Evolutionary conservation across 37 sponge, comb jelly and placozoan genomes (phyloP), one percentile per base, ranked within the genome.

Genomic region (Hormiphora californensis): DNA sequence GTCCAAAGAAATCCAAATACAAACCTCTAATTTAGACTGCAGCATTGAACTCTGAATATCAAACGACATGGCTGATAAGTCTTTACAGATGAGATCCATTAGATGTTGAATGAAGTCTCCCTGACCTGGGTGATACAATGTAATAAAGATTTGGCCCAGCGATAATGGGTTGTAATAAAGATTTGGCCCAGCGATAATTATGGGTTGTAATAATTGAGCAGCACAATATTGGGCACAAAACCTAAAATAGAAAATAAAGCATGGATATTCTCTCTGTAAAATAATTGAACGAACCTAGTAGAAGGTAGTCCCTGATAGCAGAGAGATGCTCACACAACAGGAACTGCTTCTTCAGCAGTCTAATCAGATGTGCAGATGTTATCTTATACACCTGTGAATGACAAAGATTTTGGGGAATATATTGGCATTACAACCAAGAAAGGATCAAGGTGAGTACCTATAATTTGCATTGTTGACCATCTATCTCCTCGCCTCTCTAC

Each of bases 71-170:
- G 28, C 81, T 1, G 81, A 40, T 46, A 73, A 28, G 25, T 73
- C 81, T 40, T 73, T 73, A 40, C 81, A 73, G 34, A 98, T 89
- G 17, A 93, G 90, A 61, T 98, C 99, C 99, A 98, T 98, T 19
- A 98, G 89, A 46, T 95, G 94, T 30, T 90, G 85, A 21, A 98
- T 92, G 81, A 98, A 94, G 86, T 98, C 99, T 15, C 99, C 99
- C 86, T 98, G 99, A 12, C 23, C 19, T n/a, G n/a, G n/a, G n/a
- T n/a, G n/a, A n/a, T n/a, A n/a, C n/a, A n/a, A n/a, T n/a, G n/a
- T n/a, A n/a, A n/a, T n/a, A n/a, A n/a, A n/a, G n/a, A n/a, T n/a
- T n/a, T n/a, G n/a, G n/a, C n/a, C n/a, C n/a, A n/a, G n/a, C n/a
- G n/a, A n/a, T n/a, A n/a, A n/a, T n/a, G n/a, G n/a, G n/a, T n/a